Evolutionary conservation across 2,888 invertebrate species (phyloP), one percentile per base, ranked within the genome.

Genomic region (Cantharis lateralis): DNA sequence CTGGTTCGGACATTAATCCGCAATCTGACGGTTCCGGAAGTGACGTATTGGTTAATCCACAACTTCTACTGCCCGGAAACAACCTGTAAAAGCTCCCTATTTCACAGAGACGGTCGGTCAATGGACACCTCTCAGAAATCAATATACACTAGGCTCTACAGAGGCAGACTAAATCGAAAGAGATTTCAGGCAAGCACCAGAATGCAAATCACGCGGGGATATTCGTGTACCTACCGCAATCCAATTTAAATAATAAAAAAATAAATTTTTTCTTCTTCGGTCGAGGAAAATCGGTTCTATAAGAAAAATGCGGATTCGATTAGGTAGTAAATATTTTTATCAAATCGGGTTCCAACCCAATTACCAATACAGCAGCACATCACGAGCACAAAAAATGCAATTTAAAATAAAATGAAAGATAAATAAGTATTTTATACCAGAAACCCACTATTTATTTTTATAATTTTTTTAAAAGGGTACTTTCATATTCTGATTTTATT

Each of bases 21-120:
- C 80, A 79, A 80, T 77, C 78, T 80, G 80, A 80, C 80, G 78
- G 77, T 78, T 76, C 64, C 78, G 76, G 78, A 76, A 76, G 76
- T 76, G 78, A 78, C 76, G 76, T 76, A 78, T 78, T 76, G 76
- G 73, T 78, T 74, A 78, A 76, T 76, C 76, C 76, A 62, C 66
- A 74, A 70, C 76, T 76, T 71, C 78, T 75, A 72, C 78, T 71
- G 62, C 61, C 73, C 76, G 78, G 78, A 78, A 78, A 74, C 74
- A 71, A 78, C 75, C 78, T 76, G 74, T 76, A 74, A 75, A 78
- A 70, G 77, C 32, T 24, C 68, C 32, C 62, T 68, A 48, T 74
- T 71, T 28, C 66, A 26, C 48, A 73, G 70, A 77, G 63, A 72
- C 26, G 66, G 16, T 26, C 69, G 69, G 24, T 48, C 72, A 72